These are phyloP conservation scores for Polypterus bichir DNA, from an alignment of 2,113 vertebrate genomes.

Conservation along the genomic window DNA sequence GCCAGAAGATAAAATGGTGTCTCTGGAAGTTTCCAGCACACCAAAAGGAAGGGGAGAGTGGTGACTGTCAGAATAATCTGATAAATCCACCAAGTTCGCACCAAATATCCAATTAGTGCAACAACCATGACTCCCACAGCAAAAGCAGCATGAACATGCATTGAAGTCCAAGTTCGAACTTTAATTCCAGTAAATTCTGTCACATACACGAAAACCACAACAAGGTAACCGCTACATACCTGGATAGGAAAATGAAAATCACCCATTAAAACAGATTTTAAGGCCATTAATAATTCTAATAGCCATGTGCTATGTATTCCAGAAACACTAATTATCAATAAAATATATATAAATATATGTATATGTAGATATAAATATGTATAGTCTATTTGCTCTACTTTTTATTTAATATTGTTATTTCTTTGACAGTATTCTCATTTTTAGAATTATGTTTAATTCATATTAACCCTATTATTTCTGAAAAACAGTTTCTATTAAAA, in stretches of 20 bases:
- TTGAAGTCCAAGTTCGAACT: constrained; percentile 82
- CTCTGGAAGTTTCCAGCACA: constrained; percentile 88
- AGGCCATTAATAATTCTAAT: too few relatives aligned
- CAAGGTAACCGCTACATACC: constrained; percentile 83
- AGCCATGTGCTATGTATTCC: too few relatives aligned
- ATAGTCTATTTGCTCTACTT: too few relatives aligned
- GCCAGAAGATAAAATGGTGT: constrained; percentile 84
- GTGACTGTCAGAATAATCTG: constrained; percentile 71
- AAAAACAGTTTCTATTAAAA: too few relatives aligned
- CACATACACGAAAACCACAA: constrained; percentile 88
- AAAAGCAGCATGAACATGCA: constrained; percentile 85
- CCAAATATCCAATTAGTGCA: constrained; percentile 70
- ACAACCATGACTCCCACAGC: constrained; percentile 77
- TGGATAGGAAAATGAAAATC: constrained; percentile 31
- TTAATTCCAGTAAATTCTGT: constrained; percentile 82
- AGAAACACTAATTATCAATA: too few relatives aligned
- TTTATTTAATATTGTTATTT: too few relatives aligned
- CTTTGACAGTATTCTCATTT: too few relatives aligned
- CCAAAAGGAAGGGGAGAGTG: constrained; percentile 73
- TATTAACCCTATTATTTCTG: too few relatives aligned
- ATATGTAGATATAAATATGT: too few relatives aligned
- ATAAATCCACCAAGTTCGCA: constrained; percentile 82
- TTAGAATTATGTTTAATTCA: too few relatives aligned
- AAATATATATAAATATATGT: too few relatives aligned
- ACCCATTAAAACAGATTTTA: background rate